These are phyloP conservation scores for Ceratina japonica DNA, from an alignment of 1,140 invertebrate genomes.

Conservation along the genomic window DNA sequence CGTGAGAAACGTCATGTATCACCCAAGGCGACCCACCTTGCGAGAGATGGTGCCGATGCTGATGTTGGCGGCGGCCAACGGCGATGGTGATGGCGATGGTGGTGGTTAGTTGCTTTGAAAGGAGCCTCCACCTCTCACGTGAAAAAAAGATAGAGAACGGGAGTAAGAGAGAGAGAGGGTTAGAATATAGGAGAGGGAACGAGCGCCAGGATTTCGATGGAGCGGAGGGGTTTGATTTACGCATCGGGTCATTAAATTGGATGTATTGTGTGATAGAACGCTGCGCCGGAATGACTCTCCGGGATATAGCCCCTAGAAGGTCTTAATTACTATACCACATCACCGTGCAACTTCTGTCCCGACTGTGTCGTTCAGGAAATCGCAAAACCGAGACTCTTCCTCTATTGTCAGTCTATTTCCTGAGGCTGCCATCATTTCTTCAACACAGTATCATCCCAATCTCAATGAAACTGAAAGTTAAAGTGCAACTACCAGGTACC, in stretches of 20 bases:
- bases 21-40: slow-evolving; percentile 60
- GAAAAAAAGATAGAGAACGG: slow-evolving; percentile 32
- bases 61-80: slow-evolving; percentile 22
- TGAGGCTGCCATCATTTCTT: too few species aligned
- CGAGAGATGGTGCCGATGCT: slow-evolving; percentile 50
- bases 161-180: slow-evolving; percentile 24
- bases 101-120: slow-evolving; percentile 58
- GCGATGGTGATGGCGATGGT: slow-evolving; percentile 16
- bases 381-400: background rate
- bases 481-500: too few species aligned
- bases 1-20: slow-evolving; percentile 60
- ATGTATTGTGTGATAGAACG: slow-evolving; percentile 64
- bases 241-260: slow-evolving; percentile 68
- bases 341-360: background rate
- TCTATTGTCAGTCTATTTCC: background rate
- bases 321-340: slow-evolving; percentile 66
- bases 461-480: too few species aligned
- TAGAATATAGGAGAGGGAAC: slow-evolving; percentile 5
- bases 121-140: slow-evolving; percentile 36
- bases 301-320: slow-evolving; percentile 56
- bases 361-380: slow-evolving; percentile 11
- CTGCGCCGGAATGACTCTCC: slow-evolving; percentile 56
- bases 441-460: too few species aligned
- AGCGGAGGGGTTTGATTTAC: slow-evolving; percentile 66
- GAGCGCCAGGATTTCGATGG: slow-evolving; percentile 15